Evolutionary conservation across 2,113 vertebrate genomes (phyloP), one percentile per base, ranked within the genome.

Genomic region (Cygnus atratus): DNA sequence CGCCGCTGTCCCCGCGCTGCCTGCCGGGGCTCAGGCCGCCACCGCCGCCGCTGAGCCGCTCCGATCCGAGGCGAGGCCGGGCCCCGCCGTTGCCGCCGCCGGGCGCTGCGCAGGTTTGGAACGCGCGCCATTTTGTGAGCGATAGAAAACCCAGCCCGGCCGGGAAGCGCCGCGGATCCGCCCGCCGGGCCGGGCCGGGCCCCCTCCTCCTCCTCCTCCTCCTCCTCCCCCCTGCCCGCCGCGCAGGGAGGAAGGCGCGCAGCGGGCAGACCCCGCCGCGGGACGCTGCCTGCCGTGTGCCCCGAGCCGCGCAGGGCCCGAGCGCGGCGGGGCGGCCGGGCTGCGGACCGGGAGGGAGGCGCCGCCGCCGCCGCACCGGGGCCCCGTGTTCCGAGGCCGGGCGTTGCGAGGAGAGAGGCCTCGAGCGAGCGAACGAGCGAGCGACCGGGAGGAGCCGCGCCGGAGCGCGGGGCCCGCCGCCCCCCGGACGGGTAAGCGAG

Each of bases 81-180:
- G 92, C 77, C 76, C 68, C 79, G 72, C 79, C 85, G 91, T 77
- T 71, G 87, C 87, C 97, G 98, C 98, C 98, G 98, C 98, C 98
- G 97, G 98, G 98, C 98, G 98, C 98, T 99, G 98, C 99, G 99
- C 99, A 99, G 99, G 98, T 99, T 98, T 98, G 98, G 99, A 98
- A 98, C 98, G 98, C 99, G 99, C 99, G 99, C 99, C 99, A 99
- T 99, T 99, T 99, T 99, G 99, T 99, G 98, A 98, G 98, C 98
- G 98, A 98, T 98, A 98, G 98, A 98, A 97, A 98, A 98, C 71
- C 95, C 88, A 96, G 72, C 70, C 96, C 97, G 97, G 96, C 91
- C 82, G 94, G 97, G 96, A 90, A 95, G 90, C 92, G 82, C 85
- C 85, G 92, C 89, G 92, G 92, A 95, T 94, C 94, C 92, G 92